Evolutionary conservation across 1,140 invertebrate species (phyloP).

Genomic region (Doryteuthis pealeii): DNA sequence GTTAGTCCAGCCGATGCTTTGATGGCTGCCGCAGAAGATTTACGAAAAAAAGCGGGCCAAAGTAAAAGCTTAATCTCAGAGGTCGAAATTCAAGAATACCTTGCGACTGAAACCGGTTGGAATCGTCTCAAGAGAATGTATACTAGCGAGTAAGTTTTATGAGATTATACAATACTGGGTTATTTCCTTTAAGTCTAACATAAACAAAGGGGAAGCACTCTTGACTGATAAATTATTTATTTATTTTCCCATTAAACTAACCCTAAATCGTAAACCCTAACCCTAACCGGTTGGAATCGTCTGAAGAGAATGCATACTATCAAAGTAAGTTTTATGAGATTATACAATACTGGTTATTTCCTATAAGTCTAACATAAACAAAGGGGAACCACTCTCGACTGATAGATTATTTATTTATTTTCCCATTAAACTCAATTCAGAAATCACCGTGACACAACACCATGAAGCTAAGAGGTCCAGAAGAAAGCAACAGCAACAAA

Average conservation of each 20-base stretch:
- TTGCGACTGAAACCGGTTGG: background rate
- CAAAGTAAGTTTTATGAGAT: background rate
- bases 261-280: too few species aligned
- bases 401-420: background rate
- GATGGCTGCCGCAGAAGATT: background rate
- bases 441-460: background rate
- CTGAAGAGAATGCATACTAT: background rate
- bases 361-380: too few species aligned
- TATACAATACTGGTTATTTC: too few species aligned
- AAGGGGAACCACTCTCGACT: too few species aligned
- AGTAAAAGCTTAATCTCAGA: background rate
- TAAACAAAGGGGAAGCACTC: too few species aligned
- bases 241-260: background rate
- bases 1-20: background rate
- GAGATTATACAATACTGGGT: background rate
- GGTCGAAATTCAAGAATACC: background rate
- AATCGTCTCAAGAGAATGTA: background rate
- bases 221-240: background rate
- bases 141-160: background rate
- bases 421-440: background rate
- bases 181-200: too few species aligned
- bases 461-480: too few species aligned
- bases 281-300: background rate
- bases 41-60: background rate
- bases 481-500: too few species aligned